Evolutionary conservation across 2,113 vertebrate genomes (phyloP), one percentile per base, ranked within the genome.

Genomic region (Bubo blakistoni): DNA sequence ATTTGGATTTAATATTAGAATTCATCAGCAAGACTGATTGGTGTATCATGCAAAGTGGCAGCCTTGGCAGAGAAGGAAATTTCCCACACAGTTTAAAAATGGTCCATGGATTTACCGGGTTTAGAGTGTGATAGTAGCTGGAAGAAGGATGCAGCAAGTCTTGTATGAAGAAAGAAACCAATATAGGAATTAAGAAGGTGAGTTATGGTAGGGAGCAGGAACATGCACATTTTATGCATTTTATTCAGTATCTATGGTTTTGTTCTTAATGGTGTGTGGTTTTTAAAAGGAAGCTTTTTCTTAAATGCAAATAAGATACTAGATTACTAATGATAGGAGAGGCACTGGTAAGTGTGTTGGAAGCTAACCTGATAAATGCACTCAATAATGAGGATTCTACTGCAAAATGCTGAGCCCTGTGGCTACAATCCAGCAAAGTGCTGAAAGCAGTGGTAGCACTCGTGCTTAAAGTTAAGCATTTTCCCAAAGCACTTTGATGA

Each of bases 1-100:
- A 97, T 97, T 97, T 97, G 62, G 55, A 94, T 96, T 92, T 77
- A 92, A 54, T 67, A 52, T 92, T 94, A 71, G 38, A 96, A 86
- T 97, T 96, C 92, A 92, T 96, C 95, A 95, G 73, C 65, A 77
- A 94, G 81, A 86, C 73, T 69, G 71, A 57, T 91, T 96, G 74
- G 52, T 91, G 69, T 91, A 92, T 94, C 90, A 88, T 72, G 38
- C 44, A 44, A 74, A 83, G 87, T 72, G 91, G 29, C 88, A 94
- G 86, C 26, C 55, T 92, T 96, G 90, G 90, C 88, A 95, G 70
- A 80, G 82, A 73, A 90, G 36, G 59, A 82, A 66, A 85, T 94
- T 96, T 98, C 93, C 71, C 91, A 80, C 29, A 1, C 85, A 71
- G 44, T 80, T 96, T 92, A 88, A 94, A 88, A 97, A 92, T 30